phyloP scores from a whole-genome alignment of 30 jellyfish, hydroid and myxozoan species.

The Hydra vulgaris region DNA sequence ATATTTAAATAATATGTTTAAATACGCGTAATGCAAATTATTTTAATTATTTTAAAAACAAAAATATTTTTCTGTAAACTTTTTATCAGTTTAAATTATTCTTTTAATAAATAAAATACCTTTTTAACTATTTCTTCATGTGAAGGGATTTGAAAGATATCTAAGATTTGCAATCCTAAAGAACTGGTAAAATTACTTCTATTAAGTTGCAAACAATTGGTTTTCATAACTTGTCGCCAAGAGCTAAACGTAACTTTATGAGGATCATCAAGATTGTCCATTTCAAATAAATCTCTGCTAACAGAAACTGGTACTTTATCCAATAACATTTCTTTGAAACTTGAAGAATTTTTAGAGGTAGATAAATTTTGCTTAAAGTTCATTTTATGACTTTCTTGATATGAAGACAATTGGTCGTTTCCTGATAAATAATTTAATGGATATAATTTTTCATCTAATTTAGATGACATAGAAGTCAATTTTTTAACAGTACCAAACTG shows the following conservation, averaged over 20 bases:
- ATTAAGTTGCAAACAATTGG: not conserved
- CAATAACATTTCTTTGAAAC: not conserved
- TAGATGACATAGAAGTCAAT: not conserved
- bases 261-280: not conserved
- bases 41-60: too few species aligned
- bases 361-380: constrained; percentile 24
- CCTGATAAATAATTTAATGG: constrained; percentile 28
- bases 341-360: not conserved
- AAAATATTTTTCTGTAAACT: too few species aligned
- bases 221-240: constrained; percentile 1
- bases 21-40: too few species aligned
- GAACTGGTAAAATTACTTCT: not conserved
- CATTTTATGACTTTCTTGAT: constrained; percentile 18
- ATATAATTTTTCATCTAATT: constrained; percentile 23
- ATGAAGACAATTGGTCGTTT: not conserved
- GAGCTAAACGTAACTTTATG: not conserved
- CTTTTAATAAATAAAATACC: too few species aligned
- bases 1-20: too few species aligned
- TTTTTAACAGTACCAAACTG: not conserved
- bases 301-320: not conserved
- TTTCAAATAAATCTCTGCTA: not conserved
- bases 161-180: not conserved
- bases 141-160: not conserved
- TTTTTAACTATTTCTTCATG: not conserved
- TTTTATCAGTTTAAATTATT: not conserved